Percentiles rank a stretch among this genome's conserved stretches.
Evolutionary conservation across 2,888 invertebrate species (phyloP).

Genomic region (Dolomedes plantarius): DNA sequence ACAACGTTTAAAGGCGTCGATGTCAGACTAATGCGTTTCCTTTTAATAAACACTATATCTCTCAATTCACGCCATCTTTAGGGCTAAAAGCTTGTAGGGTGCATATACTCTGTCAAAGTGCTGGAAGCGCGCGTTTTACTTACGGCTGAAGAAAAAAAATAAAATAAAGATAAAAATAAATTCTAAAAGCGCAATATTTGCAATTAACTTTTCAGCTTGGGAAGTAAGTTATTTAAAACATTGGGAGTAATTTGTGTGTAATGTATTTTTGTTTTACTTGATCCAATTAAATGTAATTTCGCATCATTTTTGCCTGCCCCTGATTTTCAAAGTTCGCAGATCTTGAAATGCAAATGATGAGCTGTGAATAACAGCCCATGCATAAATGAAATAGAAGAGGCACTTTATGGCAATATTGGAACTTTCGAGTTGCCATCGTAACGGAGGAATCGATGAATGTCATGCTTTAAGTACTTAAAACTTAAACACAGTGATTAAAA

Average conservation of each 20-base stretch:
- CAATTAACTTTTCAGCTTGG: conserved; percentile 48
- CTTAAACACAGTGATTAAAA: too few relatives aligned
- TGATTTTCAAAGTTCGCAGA: not conserved
- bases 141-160: not conserved
- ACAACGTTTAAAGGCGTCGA: conserved; percentile 56
- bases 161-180: conserved; percentile 22
- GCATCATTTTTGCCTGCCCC: not conserved
- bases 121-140: not conserved
- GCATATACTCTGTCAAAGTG: not conserved
- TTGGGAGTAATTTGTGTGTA: conserved; percentile 12
- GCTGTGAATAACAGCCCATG: not conserved
- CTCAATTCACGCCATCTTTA: conserved; percentile 37
- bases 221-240: conserved; percentile 8
- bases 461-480: too few relatives aligned
- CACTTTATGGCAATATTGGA: too few relatives aligned
- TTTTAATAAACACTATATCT: conserved; percentile 62
- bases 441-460: too few relatives aligned
- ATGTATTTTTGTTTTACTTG: not conserved
- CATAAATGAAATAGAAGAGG: not conserved
- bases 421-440: too few relatives aligned
- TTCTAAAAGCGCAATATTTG: conserved; percentile 16
- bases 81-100: conserved; percentile 52
- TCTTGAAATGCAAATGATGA: not conserved
- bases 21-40: conserved; percentile 61
- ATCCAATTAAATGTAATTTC: conserved; percentile 1